These are phyloP conservation scores for Tetramorium bicarinatum DNA, from an alignment of 2,888 invertebrate genomes.

Conservation along the genomic window DNA sequence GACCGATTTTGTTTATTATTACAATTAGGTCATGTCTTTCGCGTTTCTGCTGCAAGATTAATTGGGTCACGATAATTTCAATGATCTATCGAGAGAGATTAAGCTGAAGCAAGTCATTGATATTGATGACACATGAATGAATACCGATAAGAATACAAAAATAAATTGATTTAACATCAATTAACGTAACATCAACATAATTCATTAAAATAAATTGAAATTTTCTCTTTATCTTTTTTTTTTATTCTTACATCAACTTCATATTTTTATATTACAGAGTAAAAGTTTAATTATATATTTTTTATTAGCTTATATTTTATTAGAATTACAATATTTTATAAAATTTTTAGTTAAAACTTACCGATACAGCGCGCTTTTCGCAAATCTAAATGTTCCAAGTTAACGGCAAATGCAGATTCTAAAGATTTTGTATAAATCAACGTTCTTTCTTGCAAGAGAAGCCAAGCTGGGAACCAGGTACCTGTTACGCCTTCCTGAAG, in stretches of 20 bases:
- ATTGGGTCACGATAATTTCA: slow-evolving; percentile 28
- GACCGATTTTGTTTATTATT: neutral
- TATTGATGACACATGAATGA: slow-evolving; percentile 13
- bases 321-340: neutral
- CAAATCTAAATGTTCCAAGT: slow-evolving; percentile 90
- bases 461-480: slow-evolving; percentile 93
- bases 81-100: neutral
- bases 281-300: neutral
- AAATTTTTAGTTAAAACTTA: slow-evolving; percentile 83
- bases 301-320: neutral
- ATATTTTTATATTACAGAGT: neutral
- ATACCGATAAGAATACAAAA: neutral
- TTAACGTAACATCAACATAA: neutral
- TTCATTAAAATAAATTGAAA: slow-evolving; percentile 15
- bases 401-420: slow-evolving; percentile 85
- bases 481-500: slow-evolving; percentile 91
- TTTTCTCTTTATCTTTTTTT: neutral
- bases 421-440: slow-evolving; percentile 88
- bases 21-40: slow-evolving; percentile 20
- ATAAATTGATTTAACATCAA: slow-evolving; percentile 10
- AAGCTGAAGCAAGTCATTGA: neutral
- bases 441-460: slow-evolving; percentile 90
- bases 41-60: neutral
- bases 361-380: slow-evolving; percentile 93
- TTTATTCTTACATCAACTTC: neutral